Evolutionary conservation across 2,888 invertebrate genomes (phyloP).

Genomic region (Drosophila demipolita): DNA sequence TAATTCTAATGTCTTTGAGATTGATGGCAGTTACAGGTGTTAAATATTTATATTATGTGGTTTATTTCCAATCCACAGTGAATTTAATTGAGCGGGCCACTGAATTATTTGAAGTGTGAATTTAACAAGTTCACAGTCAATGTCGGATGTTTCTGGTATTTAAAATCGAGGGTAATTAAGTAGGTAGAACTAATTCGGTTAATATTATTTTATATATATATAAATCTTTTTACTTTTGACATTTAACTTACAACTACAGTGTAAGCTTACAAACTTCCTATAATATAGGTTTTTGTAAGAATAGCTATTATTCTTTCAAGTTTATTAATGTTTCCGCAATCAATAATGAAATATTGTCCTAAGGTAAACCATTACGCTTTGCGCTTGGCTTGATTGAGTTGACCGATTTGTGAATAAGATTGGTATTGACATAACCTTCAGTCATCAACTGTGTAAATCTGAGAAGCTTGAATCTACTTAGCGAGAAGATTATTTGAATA

Average conservation of each 20-base stretch:
- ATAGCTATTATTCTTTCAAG: neutral
- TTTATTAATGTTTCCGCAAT: conserved; percentile 16
- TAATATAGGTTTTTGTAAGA: neutral
- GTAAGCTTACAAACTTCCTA: neutral
- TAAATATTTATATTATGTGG: conserved; percentile 57
- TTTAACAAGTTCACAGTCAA: neutral
- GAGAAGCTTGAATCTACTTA: conserved; percentile 1
- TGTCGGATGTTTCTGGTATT: neutral
- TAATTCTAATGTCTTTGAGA: conserved; percentile 28
- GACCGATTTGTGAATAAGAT: conserved; percentile 35
- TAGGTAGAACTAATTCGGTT: neutral
- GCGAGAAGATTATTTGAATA: conserved; percentile 48
- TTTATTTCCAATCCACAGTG: conserved; percentile 21
- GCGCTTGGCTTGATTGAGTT: conserved; percentile 15
- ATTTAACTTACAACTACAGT: too few relatives aligned
- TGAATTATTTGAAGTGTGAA: conserved; percentile 22
- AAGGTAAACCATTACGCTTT: conserved; percentile 10
- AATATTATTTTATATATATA: neutral
- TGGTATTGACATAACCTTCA: conserved; percentile 42
- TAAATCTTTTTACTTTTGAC: neutral
- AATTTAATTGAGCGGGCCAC: conserved; percentile 35
- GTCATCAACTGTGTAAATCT: conserved; percentile 15
- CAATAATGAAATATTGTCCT: conserved; percentile 4
- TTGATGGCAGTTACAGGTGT: conserved; percentile 48
- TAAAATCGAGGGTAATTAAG: neutral